Base-by-base conservation (phyloP, 1,140 invertebrate species). In the Doryteuthis pealeii region DNA sequence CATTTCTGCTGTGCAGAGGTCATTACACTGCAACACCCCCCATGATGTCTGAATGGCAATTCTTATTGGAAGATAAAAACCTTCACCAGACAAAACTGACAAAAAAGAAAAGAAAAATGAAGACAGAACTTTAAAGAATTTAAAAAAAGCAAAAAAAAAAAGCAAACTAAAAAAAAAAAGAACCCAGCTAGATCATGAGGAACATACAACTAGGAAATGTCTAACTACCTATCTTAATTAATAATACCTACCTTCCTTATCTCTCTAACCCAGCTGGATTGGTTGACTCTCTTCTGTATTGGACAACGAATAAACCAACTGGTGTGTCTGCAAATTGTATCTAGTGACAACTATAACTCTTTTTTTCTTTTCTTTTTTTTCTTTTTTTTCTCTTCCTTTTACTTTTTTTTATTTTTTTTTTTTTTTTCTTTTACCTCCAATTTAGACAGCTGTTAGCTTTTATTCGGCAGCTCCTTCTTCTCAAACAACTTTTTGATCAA, bases 1-100 rank as follows among this genome's bases (percentile, higher is more conserved):
- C 49, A 18, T 32, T 32, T 15, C 70, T 58, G 70, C 43, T 71
- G 70, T 58, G 49, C 49, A 71, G 49, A 6, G 40, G 49, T 71
- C 30, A 31, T 15, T 10, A 71, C 28, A 45, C 14, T 49, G 18
- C 26, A 15, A 58, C 5, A 10, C 4, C 10, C 35, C 35, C 4
- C 10, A 10, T 40, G 35, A 40, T 10, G 35, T 5, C 35, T 5
- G 10, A 40, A 40, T 40, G 4, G 10, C 35, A 40, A 3, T 3
- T 40, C 10, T 40, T 3, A 40, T 40, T 40, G 35, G n/a, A n/a
- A n/a, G n/a, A n/a, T n/a, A 49, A 10, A 49, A 22, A 49, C 45
- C 10, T 10, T 58, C 54, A 58, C 54, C 26, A 18, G 54, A 22
- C 18, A 15, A 40, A 58, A 58, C 54, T 58, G 26, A 22, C 26